These are phyloP conservation scores for Drosophila sp. DNA, from an alignment of 1,140 invertebrate genomes.

Conservation along the genomic window DNA sequence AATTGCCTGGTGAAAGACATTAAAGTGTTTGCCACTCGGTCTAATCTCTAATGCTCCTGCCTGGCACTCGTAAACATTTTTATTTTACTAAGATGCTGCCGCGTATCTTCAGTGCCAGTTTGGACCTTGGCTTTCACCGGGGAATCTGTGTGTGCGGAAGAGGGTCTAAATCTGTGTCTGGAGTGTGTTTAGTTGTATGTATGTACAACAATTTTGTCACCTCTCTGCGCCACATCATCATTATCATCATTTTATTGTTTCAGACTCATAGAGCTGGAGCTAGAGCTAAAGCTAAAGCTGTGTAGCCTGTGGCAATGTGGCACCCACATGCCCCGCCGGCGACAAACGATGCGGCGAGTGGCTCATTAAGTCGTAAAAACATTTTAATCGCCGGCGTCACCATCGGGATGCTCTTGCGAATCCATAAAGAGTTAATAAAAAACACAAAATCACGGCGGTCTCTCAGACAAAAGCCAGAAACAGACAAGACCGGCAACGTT, in stretches of 20 bases:
- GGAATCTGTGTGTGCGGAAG: conserved; percentile 1
- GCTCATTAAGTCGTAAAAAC: conserved; percentile 82
- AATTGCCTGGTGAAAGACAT: conserved; percentile 47
- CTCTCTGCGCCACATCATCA: conserved; percentile 68
- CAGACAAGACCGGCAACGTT: conserved; percentile 30
- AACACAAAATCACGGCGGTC: conserved; percentile 74
- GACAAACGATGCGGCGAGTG: conserved; percentile 65
- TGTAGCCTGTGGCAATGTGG: conserved; percentile 66
- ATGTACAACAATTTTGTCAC: conserved; percentile 75
- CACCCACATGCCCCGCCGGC: conserved; percentile 70
- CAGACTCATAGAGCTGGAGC: conserved; percentile 40
- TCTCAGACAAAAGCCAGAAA: conserved; percentile 20
- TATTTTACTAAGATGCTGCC: conserved; percentile 42
- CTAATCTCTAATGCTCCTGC: conserved; percentile 60
- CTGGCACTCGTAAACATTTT: conserved; percentile 61
- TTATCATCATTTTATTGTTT: conserved; percentile 75
- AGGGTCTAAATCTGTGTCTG: conserved; percentile 32
- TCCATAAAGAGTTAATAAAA: conserved; percentile 83
- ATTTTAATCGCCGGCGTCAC: conserved; percentile 69
- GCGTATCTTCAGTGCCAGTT: conserved; percentile 34
- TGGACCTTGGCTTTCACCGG: conserved; percentile 10
- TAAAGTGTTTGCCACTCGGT: conserved; percentile 31
- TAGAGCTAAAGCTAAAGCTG: conserved; percentile 23
- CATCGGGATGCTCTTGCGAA: conserved; percentile 61
- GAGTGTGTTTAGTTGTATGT: conserved; percentile 3